Evolutionary conservation across 2,888 invertebrate genomes (phyloP).

Genomic region (Drosophila borborema): DNA sequence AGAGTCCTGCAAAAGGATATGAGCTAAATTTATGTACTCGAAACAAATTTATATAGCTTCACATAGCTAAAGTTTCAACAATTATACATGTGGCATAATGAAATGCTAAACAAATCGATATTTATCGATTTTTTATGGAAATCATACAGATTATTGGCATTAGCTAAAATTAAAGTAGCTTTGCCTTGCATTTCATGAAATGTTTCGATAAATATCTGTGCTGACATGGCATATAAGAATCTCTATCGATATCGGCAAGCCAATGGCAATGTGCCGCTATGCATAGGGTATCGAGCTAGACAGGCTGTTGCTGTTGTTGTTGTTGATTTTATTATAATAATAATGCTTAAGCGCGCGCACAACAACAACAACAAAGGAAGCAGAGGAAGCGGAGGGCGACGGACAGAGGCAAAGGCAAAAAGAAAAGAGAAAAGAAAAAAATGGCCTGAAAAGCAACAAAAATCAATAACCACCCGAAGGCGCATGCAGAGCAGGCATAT

Average conservation of each 20-base stretch:
- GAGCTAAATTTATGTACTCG: not conserved
- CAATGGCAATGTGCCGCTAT: not conserved
- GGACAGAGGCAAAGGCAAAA: not conserved
- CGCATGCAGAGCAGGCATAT: conserved; percentile 34
- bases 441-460: conserved; percentile 49
- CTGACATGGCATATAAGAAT: not conserved
- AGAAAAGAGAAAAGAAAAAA: conserved; percentile 18
- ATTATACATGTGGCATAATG: not conserved
- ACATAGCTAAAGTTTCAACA: not conserved
- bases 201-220: not conserved
- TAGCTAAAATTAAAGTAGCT: not conserved
- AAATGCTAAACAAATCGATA: not conserved
- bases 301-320: conserved; percentile 27
- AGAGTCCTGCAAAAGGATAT: not conserved
- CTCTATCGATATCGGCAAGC: not conserved
- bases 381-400: not conserved
- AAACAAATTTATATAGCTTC: not conserved
- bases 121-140: not conserved
- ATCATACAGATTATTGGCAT: not conserved
- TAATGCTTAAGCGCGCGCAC: conserved; percentile 53
- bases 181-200: not conserved
- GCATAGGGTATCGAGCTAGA: conserved; percentile 5
- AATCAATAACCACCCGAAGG: conserved; percentile 77
- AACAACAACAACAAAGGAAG: not conserved
- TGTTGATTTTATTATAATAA: conserved; percentile 77